Conservation (phyloP, 2,113 vertebrate genomes). For the Scalopus aquaticus region DNA sequence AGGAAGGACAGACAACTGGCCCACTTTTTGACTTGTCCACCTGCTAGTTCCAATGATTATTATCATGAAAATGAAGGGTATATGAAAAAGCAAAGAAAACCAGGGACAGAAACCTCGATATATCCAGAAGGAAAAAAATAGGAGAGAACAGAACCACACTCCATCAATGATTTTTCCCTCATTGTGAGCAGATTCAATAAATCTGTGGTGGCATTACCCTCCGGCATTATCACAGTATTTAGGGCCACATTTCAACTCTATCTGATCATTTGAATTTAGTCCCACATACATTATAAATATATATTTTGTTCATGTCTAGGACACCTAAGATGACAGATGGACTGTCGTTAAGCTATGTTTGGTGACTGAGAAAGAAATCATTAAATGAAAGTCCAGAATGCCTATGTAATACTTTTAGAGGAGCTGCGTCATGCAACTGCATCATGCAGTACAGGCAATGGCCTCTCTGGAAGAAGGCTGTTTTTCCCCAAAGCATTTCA, state of each 20-base stretch:
- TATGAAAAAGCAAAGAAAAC: neutral
- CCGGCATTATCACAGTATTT: neutral
- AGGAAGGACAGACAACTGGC: neutral
- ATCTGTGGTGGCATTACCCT: neutral
- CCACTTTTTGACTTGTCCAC: neutral
- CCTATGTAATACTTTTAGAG: conserved; percentile 55
- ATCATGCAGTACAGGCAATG: neutral
- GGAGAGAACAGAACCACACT: neutral
- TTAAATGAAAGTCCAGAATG: conserved; percentile 67
- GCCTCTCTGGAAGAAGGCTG: neutral
- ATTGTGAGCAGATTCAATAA: neutral
- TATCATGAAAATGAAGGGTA: neutral
- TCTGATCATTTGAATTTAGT: conserved; percentile 34
- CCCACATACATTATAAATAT: neutral
- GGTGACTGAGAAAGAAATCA: conserved; percentile 67
- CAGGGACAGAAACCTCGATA: neutral
- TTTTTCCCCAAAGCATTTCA: neutral
- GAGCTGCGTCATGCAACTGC: conserved; percentile 44
- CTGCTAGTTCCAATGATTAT: neutral
- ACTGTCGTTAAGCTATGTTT: conserved; percentile 35
- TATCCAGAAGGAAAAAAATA: neutral
- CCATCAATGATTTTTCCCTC: neutral
- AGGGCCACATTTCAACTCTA: conserved; percentile 17
- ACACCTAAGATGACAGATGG: conserved; percentile 37
- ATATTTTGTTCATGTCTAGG: neutral